phyloP scores from a whole-genome alignment of 1,140 invertebrate genomes.

The Tetragnatha versicolor region DNA sequence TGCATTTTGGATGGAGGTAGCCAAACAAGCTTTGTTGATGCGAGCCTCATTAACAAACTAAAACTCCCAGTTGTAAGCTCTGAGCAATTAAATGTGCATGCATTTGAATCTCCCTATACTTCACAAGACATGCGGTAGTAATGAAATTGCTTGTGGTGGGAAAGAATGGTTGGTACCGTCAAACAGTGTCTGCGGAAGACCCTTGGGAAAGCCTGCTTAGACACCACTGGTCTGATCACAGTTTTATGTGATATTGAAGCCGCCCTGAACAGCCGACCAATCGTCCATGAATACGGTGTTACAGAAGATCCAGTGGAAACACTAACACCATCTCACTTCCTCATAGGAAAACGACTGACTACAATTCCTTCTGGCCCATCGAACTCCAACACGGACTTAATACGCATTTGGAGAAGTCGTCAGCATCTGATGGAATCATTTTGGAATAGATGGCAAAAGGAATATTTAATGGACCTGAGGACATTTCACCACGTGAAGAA shows the following conservation, averaged over 20 bases:
- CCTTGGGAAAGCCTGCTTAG: neutral
- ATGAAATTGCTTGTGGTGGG: no score
- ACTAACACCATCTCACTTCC: neutral
- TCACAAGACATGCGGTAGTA: neutral
- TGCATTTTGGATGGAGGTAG: no score
- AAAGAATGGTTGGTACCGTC: neutral
- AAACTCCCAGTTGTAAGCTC: no score
- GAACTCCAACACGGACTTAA: neutral
- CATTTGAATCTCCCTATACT: slow-evolving; percentile 22
- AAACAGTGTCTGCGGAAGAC: slow-evolving; percentile 10
- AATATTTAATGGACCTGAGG: neutral
- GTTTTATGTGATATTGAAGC: slow-evolving; percentile 20
- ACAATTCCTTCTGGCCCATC: neutral
- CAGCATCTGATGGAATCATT: neutral
- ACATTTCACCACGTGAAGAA: no score
- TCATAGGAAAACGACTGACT: slow-evolving; percentile 1
- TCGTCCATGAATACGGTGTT: slow-evolving; percentile 4
- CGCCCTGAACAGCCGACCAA: slow-evolving; percentile 11
- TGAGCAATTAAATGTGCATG: neutral
- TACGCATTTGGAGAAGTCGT: no score
- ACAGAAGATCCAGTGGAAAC: neutral
- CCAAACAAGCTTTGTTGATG: no score
- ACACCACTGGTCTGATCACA: neutral
- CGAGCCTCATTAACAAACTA: no score
- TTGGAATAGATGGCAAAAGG: no score